A percentile compares a stretch with the other conserved stretches of the same genome.
These are phyloP conservation scores for Furnarius figulus DNA, from an alignment of 2,113 vertebrate genomes.

Conservation along the genomic window DNA sequence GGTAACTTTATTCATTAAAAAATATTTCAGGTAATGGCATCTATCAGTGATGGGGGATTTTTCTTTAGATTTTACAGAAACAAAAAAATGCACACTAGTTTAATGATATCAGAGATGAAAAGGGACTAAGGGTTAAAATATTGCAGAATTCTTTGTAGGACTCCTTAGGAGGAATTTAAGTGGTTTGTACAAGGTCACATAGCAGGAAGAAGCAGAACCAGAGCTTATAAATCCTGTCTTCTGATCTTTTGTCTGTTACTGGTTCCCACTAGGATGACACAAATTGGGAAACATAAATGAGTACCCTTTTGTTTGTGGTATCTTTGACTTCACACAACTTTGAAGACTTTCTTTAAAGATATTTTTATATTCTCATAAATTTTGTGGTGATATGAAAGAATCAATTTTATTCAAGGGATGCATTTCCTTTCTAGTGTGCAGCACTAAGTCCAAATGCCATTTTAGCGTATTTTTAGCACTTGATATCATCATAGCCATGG, in stretches of 20 bases:
- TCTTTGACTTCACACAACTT: not conserved
- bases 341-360: not conserved
- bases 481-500: not conserved
- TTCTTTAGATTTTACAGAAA: not conserved
- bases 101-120: not conserved
- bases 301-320: not conserved
- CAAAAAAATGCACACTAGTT: not conserved
- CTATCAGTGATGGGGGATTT: accelerated
- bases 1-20: not conserved
- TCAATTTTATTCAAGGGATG: not conserved
- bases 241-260: not conserved
- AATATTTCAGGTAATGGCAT: not conserved
- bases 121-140: not conserved
- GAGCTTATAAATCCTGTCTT: not conserved
- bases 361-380: not conserved
- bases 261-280: not conserved
- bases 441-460: not conserved
- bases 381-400: not conserved
- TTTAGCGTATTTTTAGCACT: not conserved
- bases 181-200: not conserved
- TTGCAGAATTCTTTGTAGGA: not conserved
- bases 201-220: not conserved
- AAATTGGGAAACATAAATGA: not conserved
- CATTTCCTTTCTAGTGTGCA: not conserved
- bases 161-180: not conserved